A percentile compares a stretch with the other conserved stretches of the same genome.
phyloP scores from a whole-genome alignment of 2,888 invertebrate genomes.

The Callyntrura sp. region DNA sequence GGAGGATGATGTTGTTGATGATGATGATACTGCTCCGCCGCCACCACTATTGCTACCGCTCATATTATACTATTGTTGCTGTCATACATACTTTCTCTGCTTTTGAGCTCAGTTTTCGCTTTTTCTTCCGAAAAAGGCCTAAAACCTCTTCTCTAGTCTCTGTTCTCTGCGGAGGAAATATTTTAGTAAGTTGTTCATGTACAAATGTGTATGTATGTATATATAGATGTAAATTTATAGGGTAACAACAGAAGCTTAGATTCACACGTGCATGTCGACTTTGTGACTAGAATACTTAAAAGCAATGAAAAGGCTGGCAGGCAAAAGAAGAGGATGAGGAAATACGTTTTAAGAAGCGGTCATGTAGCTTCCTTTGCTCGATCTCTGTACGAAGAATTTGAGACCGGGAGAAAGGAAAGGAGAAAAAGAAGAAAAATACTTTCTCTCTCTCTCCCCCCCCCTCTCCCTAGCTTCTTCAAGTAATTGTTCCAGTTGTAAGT shows the following conservation, averaged over 20 bases:
- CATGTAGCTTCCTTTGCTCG: slow-evolving; percentile 3
- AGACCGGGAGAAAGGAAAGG: neutral
- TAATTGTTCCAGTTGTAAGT: slow-evolving; percentile 40
- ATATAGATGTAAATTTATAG: neutral
- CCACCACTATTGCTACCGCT: neutral
- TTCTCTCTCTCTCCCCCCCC: too few species aligned
- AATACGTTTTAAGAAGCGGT: slow-evolving; percentile 41
- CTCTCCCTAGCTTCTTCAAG: slow-evolving; percentile 18
- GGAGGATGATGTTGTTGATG: neutral
- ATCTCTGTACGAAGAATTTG: neutral
- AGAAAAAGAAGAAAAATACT: slow-evolving; percentile 6
- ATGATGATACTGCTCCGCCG: neutral
- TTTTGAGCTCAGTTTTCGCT: slow-evolving; percentile 48
- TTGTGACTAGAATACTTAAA: slow-evolving; percentile 75
- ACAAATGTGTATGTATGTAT: slow-evolving; percentile 16
- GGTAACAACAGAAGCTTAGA: slow-evolving; percentile 63
- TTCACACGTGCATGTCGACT: slow-evolving; percentile 79
- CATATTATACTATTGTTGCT: neutral
- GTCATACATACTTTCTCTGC: slow-evolving; percentile 27
- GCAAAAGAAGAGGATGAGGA: slow-evolving; percentile 17
- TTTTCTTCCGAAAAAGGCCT: slow-evolving; percentile 1
- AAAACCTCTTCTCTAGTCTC: neutral
- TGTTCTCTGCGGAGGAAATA: neutral
- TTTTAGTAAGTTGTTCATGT: neutral
- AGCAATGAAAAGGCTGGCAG: slow-evolving; percentile 42